Percentiles rank a stretch among this genome's conserved stretches.
Evolutionary conservation across 2,797 vertebrate species (phyloP).

Genomic region (Sphenodon punctatus): DNA sequence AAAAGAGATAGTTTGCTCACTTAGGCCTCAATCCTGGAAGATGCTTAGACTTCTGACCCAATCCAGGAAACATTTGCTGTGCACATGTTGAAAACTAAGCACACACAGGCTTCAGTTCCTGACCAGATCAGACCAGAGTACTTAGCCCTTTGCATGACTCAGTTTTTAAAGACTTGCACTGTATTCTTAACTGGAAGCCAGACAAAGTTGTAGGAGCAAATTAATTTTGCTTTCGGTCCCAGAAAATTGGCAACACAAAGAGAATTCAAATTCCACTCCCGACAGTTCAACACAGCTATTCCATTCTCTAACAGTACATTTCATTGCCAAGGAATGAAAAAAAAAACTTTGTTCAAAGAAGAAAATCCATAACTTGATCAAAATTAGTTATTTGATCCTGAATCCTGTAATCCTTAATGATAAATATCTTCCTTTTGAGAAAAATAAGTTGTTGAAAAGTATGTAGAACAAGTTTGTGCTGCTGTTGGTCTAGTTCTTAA

Average conservation of each 20-base stretch:
- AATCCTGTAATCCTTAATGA: not conserved
- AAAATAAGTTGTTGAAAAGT: not conserved
- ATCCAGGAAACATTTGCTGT: not conserved
- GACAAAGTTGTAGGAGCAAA: not conserved
- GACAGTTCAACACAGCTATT: not conserved
- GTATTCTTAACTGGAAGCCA: not conserved
- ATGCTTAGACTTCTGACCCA: not conserved
- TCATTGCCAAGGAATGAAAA: not conserved
- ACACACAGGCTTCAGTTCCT: not conserved
- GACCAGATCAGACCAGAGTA: not conserved
- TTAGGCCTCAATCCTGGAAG: not conserved
- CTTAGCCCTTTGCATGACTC: not conserved
- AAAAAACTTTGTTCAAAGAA: too few species aligned
- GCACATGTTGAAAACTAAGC: not conserved
- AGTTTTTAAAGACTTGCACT: not conserved
- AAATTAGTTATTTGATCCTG: not conserved
- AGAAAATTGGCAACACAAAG: not conserved
- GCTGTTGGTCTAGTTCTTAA: not conserved
- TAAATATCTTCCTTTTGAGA: not conserved
- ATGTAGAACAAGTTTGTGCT: not conserved
- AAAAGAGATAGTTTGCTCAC: not conserved
- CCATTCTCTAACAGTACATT: not conserved
- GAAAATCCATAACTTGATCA: too few species aligned
- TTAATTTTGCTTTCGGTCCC: not conserved
- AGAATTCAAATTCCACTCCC: not conserved